Evolutionary conservation across 2,888 invertebrate species (phyloP).

Genomic region (Clanis bilineata): DNA sequence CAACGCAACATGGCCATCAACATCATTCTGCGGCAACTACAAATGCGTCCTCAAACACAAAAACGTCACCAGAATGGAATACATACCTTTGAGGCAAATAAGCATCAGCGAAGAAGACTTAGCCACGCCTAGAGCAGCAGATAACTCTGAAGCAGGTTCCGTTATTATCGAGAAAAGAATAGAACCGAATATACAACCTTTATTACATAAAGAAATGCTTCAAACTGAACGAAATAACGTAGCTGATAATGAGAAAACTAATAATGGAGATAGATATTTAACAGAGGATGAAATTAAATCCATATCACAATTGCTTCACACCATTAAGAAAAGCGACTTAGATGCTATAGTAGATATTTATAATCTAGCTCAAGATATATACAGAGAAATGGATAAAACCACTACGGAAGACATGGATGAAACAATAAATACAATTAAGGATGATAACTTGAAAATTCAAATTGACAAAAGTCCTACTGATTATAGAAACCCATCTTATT

Average conservation of each 20-base stretch:
- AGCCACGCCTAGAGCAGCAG: not conserved
- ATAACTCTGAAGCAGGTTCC: conserved; percentile 11
- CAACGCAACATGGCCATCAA: conserved; percentile 68
- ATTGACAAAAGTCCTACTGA: conserved; percentile 7
- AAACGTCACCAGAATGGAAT: conserved; percentile 37
- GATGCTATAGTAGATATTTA: conserved; percentile 72
- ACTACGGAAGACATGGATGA: conserved; percentile 38
- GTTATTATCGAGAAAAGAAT: conserved; percentile 26
- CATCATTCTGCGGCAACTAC: conserved; percentile 71
- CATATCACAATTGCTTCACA: conserved; percentile 58
- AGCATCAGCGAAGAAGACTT: conserved; percentile 39
- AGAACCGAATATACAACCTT: conserved; percentile 20
- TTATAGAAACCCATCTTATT: conserved; percentile 40
- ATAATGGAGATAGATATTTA: conserved; percentile 54
- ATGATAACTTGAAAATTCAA: conserved; percentile 17
- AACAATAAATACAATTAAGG: conserved; percentile 22
- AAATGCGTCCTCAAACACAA: conserved; percentile 61
- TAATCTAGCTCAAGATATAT: conserved; percentile 69
- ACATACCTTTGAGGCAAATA: conserved; percentile 41
- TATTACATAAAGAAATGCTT: conserved; percentile 20
- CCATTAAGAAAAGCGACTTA: conserved; percentile 67
- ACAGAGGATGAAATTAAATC: conserved; percentile 61
- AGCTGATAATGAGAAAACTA: conserved; percentile 13
- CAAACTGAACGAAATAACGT: conserved; percentile 15
- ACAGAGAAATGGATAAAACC: conserved; percentile 57